Conservation (phyloP, 2,888 invertebrate species). For the Halictus quadricinctus region DNA sequence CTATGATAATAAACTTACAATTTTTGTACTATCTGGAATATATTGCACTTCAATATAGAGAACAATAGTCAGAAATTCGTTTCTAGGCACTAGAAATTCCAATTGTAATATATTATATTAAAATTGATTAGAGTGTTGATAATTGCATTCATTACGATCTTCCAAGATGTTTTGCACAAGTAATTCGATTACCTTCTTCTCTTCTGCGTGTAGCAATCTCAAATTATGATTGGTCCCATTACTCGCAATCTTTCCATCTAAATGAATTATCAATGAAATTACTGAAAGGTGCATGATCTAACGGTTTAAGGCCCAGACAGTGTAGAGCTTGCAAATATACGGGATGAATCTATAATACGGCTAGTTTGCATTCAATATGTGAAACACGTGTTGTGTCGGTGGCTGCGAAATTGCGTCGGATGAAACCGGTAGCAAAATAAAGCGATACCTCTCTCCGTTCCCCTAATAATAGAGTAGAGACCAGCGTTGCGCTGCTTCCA, state of each 20-base stretch:
- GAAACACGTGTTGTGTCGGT: conserved; percentile 17
- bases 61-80: background rate
- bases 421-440: conserved; percentile 65
- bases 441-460: conserved; percentile 48
- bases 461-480: conserved; percentile 74
- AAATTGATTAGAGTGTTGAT: background rate
- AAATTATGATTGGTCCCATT: background rate
- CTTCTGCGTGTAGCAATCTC: background rate
- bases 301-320: background rate
- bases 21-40: background rate
- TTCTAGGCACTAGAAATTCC: background rate
- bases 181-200: background rate
- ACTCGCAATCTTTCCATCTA: background rate
- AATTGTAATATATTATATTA: background rate
- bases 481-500: conserved; percentile 66
- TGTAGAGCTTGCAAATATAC: background rate
- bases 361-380: conserved; percentile 8
- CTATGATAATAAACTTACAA: background rate
- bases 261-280: background rate
- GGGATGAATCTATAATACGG: background rate
- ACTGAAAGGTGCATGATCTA: background rate
- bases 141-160: background rate
- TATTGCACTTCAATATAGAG: background rate
- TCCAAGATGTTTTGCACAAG: background rate
- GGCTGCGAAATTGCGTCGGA: conserved; percentile 36